Conservation (phyloP, 2,888 invertebrate genomes). For the Macrophya annulata region DNA sequence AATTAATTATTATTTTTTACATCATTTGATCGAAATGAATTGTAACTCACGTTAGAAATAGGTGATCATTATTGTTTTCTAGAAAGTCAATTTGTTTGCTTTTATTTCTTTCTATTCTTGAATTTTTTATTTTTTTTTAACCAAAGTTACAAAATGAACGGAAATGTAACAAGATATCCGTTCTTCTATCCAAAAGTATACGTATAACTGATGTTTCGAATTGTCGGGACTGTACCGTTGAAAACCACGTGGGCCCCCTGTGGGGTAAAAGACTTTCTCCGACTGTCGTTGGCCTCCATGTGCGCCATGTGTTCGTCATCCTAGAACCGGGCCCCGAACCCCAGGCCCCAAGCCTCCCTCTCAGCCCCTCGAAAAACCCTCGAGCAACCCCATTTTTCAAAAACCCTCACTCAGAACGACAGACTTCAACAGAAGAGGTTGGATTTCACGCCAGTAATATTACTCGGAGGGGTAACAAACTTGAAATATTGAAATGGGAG, state of each 20-base stretch:
- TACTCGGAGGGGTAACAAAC: conserved; percentile 61
- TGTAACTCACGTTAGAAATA: neutral
- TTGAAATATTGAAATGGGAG: neutral
- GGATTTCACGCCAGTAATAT: conserved; percentile 72
- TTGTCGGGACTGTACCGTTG: conserved; percentile 56
- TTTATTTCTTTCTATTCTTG: neutral
- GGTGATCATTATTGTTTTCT: neutral
- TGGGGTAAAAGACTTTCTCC: conserved; percentile 77
- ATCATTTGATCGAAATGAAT: neutral
- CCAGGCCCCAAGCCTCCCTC: neutral
- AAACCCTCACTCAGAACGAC: conserved; percentile 62
- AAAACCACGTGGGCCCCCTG: conserved; percentile 74
- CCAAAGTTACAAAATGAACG: conserved; percentile 45
- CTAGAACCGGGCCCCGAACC: conserved; percentile 29
- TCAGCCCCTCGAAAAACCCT: conserved; percentile 22
- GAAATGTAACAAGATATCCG: conserved; percentile 55
- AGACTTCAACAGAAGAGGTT: conserved; percentile 68
- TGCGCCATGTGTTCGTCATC: conserved; percentile 75
- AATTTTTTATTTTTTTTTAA: neutral
- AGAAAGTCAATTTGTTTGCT: neutral
- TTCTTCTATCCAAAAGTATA: neutral
- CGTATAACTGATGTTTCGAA: conserved; percentile 16
- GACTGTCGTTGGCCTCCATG: conserved; percentile 67
- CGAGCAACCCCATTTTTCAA: conserved; percentile 61
- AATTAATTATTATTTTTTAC: neutral